phyloP scores from a whole-genome alignment of 2,888 invertebrate genomes.

The Microdon myrmicae region DNA sequence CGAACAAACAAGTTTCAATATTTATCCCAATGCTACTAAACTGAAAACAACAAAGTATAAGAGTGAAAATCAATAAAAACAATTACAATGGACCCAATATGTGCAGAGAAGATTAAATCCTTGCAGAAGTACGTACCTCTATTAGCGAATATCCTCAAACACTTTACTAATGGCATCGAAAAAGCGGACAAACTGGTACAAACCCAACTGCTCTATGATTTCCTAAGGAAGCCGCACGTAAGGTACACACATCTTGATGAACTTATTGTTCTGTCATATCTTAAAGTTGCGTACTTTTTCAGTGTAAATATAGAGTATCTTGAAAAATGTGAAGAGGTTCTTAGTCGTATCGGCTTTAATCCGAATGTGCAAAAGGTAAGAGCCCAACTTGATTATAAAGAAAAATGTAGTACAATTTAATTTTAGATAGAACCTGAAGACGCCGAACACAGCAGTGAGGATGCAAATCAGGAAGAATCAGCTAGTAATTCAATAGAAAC shows the following conservation, averaged over 20 bases:
- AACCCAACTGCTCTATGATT: conserved; percentile 40
- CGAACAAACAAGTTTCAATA: too few relatives aligned
- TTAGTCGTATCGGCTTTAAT: conserved; percentile 36
- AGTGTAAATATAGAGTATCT: conserved; percentile 37
- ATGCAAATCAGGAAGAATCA: too few relatives aligned
- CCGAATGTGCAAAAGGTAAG: conserved; percentile 27
- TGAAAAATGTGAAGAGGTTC: conserved; percentile 42
- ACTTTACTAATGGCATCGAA: conserved; percentile 30
- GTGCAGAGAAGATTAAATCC: conserved; percentile 50
- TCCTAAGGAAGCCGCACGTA: conserved; percentile 39
- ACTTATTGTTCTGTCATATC: too few relatives aligned
- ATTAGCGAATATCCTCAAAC: conserved; percentile 46
- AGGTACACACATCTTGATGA: conserved; percentile 13
- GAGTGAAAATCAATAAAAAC: conserved; percentile 12
- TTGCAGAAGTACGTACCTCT: conserved; percentile 55
- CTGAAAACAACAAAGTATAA: not conserved
- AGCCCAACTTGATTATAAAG: too few relatives aligned
- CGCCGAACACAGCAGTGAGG: too few relatives aligned
- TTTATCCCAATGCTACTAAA: too few relatives aligned
- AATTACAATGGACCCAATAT: conserved; percentile 34
- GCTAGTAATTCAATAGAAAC: too few relatives aligned
- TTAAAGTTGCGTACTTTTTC: not conserved
- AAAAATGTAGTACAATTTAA: too few relatives aligned
- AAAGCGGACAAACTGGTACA: conserved; percentile 39
- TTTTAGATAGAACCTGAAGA: too few relatives aligned